Base-by-base conservation (phyloP, 1,140 invertebrate genomes). In the Macrobrachium rosenbergii region DNA sequence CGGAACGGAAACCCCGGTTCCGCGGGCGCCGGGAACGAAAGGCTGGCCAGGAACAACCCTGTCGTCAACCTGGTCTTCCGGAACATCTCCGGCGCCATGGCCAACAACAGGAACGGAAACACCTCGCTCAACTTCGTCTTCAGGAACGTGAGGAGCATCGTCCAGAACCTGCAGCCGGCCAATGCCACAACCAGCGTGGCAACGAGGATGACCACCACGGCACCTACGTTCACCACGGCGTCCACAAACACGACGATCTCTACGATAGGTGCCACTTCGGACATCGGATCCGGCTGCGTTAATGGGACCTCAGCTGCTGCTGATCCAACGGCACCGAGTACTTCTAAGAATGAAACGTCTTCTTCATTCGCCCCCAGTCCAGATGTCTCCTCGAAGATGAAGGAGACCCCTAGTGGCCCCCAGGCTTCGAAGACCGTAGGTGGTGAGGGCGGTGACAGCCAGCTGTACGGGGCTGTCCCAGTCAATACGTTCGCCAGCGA, bases 51-150 rank as follows among this genome's bases (percentile, higher is more conserved):
- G 58, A 86, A 86, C n/a, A n/a, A 72, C 3, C 84, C 84, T 11
- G 78, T 86, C 60, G 84, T 86, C 23, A 86, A 86, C 52, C 58
- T 86, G 52, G 84, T 86, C 12, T 86, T 86, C 52, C 76, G 84
- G 45, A 86, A 86, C 64, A 80, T 86, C 59, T 62, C 77, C 5
- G 76, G 62, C 10, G 77, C 62, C 21, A n/a, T 80, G 43, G 77
- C 45, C 17, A 84, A 84, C 23, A 86, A 86, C 77, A 79, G 64
- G 28, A 86, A 86, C 67, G 77, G 84, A 59, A 86, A 86, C n/a
- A 8, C 76, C 8, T 80, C 84, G 11, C 28, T 86, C 12, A 86
- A 77, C 77, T 86, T 86, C 60, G 84, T 86, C 19, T 86, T 86
- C 23, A 86, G 84, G 67, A 86, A 86, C 67, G 84, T 86, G 5